A percentile compares a stretch with the other conserved stretches of the same genome.
phyloP scores from a whole-genome alignment of 2,888 invertebrate species.

The Ashinkailepas kermadecensis region DNA sequence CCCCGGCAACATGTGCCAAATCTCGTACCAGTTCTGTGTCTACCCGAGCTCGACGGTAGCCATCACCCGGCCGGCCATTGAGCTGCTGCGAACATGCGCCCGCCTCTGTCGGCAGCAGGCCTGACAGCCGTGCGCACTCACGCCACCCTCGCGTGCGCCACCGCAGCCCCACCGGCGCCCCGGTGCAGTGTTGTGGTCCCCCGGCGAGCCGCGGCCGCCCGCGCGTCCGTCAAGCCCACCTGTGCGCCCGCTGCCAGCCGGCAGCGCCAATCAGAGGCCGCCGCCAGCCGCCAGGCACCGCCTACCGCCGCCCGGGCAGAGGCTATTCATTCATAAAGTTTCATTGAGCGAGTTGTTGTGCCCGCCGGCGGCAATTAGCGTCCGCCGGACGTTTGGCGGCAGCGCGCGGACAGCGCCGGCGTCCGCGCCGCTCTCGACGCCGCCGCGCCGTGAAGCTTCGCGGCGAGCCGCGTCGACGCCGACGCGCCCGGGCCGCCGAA shows the following conservation, averaged over 20 bases:
- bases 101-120: no score
- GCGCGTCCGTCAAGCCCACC: background rate
- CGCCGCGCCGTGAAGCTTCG: background rate
- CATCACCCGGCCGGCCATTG: no score
- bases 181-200: background rate
- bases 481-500: background rate
- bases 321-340: constrained; percentile 24
- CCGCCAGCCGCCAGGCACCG: background rate
- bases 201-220: background rate
- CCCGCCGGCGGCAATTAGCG: background rate
- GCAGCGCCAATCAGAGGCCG: background rate
- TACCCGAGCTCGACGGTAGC: no score
- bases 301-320: constrained; percentile 2
- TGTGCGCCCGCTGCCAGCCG: no score
- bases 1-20: no score
- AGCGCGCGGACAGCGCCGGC: background rate
- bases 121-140: no score
- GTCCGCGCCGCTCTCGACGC: background rate
- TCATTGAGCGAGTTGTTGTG: constrained; percentile 23
- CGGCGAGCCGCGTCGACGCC: background rate
- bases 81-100: no score
- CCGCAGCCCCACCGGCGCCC: no score
- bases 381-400: background rate
- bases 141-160: no score
- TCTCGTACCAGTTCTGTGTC: no score